phyloP scores from a whole-genome alignment of 2,797 vertebrate species.

The Scleropages formosus region DNA sequence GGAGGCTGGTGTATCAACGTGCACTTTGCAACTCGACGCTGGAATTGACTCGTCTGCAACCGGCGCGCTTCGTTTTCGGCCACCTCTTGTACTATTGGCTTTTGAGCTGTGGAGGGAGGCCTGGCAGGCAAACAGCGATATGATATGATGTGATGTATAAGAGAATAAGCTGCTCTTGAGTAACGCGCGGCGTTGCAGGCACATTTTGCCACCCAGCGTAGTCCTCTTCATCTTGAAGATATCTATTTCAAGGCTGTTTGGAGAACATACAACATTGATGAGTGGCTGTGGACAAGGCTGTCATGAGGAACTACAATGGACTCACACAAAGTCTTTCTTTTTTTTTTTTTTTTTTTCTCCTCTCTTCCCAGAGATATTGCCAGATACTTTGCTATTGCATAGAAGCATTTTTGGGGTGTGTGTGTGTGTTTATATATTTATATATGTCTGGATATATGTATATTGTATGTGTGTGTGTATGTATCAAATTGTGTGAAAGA shows the following conservation, averaged over 20 bases:
- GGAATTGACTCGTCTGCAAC: neutral
- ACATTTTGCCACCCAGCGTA: slow-evolving; percentile 1
- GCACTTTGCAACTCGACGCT: neutral
- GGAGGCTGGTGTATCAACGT: neutral
- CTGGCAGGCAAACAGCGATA: neutral
- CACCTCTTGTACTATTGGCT: neutral
- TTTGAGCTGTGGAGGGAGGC: neutral
- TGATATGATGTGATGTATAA: slow-evolving; percentile 17
- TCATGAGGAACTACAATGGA: neutral
- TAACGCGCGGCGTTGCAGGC: neutral
- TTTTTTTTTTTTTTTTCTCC: too few species aligned
- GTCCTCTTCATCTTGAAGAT: neutral
- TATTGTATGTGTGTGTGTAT: neutral
- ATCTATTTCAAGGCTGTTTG: neutral
- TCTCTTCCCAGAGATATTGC: neutral
- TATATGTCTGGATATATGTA: too few species aligned
- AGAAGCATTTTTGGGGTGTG: neutral
- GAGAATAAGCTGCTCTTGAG: slow-evolving; percentile 16
- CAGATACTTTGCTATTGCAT: neutral
- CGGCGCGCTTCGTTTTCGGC: neutral
- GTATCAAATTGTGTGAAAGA: too few species aligned
- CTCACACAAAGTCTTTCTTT: neutral
- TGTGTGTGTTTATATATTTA: neutral
- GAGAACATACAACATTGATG: neutral
- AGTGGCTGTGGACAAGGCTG: neutral